phyloP scores from a whole-genome alignment of 2,113 vertebrate species.

The Leptosomus discolor region DNA sequence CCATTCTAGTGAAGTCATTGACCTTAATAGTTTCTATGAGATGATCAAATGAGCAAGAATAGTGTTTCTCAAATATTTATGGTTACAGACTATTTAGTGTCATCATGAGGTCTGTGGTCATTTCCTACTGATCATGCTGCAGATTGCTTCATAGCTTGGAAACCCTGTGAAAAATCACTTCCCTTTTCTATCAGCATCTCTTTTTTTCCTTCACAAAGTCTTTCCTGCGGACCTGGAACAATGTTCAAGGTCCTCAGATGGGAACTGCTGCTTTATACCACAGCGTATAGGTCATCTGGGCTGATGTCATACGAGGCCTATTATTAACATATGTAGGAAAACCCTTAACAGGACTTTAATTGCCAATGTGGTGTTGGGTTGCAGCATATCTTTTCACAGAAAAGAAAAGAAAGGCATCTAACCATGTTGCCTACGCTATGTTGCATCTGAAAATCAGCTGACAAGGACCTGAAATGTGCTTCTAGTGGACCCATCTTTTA shows the following conservation, averaged over 20 bases:
- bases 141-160: neutral
- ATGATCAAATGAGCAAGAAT: neutral
- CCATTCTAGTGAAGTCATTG: neutral
- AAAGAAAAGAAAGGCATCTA: neutral
- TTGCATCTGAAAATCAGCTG: neutral
- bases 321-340: neutral
- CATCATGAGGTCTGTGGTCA: neutral
- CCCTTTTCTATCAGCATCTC: neutral
- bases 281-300: neutral
- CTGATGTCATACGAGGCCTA: neutral
- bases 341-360: neutral
- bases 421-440: neutral
- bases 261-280: neutral
- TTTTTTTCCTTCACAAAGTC: neutral
- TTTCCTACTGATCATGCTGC: neutral
- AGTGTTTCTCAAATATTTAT: neutral
- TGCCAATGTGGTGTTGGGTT: neutral
- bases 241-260: neutral
- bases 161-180: neutral
- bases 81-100: neutral
- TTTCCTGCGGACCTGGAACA: neutral
- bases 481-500: neutral
- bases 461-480: neutral
- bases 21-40: neutral
- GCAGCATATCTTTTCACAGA: neutral